Conservation (phyloP, 1,140 invertebrate genomes). For the Heliothis subflexa region DNA sequence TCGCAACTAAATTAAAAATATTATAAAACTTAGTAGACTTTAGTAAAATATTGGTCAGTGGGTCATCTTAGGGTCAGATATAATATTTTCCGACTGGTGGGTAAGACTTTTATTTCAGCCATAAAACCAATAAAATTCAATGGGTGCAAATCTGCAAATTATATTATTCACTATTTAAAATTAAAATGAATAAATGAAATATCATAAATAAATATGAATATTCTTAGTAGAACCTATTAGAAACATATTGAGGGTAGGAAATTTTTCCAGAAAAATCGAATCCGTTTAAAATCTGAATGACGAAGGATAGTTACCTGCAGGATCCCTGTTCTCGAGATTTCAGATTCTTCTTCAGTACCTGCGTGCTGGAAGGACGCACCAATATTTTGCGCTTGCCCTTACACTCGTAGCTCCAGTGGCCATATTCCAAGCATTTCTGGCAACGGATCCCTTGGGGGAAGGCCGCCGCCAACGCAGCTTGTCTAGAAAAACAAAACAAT, state of each 20-base stretch:
- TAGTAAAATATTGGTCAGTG: too few species aligned
- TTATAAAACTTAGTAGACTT: too few species aligned
- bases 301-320: conserved; percentile 70
- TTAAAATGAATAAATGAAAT: neutral
- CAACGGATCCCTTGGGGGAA: conserved; percentile 92
- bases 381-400: conserved; percentile 96
- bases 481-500: conserved; percentile 68
- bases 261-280: neutral
- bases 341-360: conserved; percentile 91
- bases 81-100: too few species aligned
- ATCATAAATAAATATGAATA: too few species aligned
- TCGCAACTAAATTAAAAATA: too few species aligned
- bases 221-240: neutral
- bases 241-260: neutral
- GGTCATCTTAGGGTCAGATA: too few species aligned
- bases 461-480: conserved; percentile 86
- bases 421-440: conserved; percentile 96
- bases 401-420: conserved; percentile 97
- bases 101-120: too few species aligned
- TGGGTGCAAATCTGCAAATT: too few species aligned
- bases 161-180: too few species aligned
- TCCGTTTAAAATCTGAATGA: neutral
- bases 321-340: conserved; percentile 86
- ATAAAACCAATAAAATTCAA: too few species aligned
- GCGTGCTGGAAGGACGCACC: conserved; percentile 92